Evolutionary conservation across 1,140 invertebrate genomes (phyloP).

Genomic region (Metopolophium dirhodum): DNA sequence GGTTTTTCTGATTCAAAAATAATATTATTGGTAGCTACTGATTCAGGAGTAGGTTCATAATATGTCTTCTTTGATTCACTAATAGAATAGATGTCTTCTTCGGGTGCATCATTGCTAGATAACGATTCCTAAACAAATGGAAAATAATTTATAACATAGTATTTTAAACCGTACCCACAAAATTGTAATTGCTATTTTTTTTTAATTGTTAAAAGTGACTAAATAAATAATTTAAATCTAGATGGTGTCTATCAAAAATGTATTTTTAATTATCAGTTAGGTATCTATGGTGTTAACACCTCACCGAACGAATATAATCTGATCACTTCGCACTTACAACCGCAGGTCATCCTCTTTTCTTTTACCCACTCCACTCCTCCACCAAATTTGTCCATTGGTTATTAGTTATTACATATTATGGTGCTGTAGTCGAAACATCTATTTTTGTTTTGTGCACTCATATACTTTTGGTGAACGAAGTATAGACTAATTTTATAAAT

Average conservation of each 20-base stretch:
- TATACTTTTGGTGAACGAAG: neutral
- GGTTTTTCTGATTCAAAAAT: neutral
- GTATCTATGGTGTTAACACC: too few relatives aligned
- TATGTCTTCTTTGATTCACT: conserved; percentile 20
- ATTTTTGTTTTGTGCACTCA: neutral
- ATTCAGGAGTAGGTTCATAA: neutral
- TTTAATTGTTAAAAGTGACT: neutral
- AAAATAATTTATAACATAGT: neutral
- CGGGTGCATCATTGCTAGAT: conserved; percentile 24
- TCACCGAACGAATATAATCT: neutral
- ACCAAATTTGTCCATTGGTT: neutral
- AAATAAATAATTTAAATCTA: neutral
- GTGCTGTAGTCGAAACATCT: neutral
- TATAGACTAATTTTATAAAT: neutral
- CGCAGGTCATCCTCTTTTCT: neutral
- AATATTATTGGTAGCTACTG: neutral
- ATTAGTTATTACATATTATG: neutral
- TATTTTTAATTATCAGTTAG: neutral
- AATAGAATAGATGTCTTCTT: neutral
- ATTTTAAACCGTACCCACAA: neutral
- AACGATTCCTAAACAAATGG: conserved; percentile 24
- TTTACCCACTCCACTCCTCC: neutral
- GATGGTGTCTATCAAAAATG: neutral
- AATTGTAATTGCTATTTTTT: neutral
- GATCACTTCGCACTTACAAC: neutral